Evolutionary conservation across 2,888 invertebrate species (phyloP).

Genomic region (Leistus spinibarbis): DNA sequence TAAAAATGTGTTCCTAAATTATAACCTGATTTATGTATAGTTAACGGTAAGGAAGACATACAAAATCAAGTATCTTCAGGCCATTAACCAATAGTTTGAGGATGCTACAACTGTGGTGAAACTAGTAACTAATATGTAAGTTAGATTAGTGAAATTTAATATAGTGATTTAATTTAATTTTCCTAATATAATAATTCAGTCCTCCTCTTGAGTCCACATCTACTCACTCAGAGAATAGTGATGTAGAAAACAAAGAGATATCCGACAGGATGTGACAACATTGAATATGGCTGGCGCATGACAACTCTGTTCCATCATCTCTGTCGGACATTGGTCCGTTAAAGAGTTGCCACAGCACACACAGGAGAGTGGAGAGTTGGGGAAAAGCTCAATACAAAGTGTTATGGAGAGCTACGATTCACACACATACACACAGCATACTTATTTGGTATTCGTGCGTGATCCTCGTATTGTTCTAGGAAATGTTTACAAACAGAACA

Average conservation of each 20-base stretch:
- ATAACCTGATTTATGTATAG: no score
- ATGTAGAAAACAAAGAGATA: constrained; percentile 27
- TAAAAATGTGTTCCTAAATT: no score
- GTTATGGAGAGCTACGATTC: not conserved
- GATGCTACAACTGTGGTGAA: no score
- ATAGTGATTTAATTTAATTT: no score
- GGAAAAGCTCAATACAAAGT: not conserved
- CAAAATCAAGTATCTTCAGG: no score
- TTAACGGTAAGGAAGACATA: no score
- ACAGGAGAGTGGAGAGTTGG: not conserved
- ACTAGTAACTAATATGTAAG: no score
- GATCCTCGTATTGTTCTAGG: constrained; percentile 41
- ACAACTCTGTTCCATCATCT: constrained; percentile 5
- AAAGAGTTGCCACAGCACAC: not conserved
- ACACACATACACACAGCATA: not conserved
- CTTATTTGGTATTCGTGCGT: constrained; percentile 32
- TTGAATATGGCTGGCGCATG: constrained; percentile 20
- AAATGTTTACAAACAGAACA: constrained; percentile 47
- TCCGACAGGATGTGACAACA: constrained; percentile 36
- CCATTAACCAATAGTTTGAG: no score
- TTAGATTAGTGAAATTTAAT: no score
- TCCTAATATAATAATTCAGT: no score
- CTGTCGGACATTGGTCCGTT: constrained; percentile 11
- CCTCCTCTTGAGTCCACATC: not conserved
- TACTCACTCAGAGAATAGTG: not conserved